phyloP scores from a whole-genome alignment of 2,888 invertebrate species.

The Diachrysia chrysitis region DNA sequence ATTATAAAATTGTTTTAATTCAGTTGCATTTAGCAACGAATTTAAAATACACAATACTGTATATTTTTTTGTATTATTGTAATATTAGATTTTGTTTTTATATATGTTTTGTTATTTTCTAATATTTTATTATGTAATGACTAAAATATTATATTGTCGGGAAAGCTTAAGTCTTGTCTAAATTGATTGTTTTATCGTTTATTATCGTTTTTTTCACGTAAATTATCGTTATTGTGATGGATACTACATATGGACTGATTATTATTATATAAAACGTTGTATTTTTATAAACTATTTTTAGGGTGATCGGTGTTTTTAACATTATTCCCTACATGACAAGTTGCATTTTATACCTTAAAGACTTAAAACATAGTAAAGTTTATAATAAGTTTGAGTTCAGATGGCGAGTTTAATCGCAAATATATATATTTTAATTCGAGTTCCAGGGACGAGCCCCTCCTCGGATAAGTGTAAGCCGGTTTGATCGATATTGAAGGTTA shows the following conservation, averaged over 20 bases:
- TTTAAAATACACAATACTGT: background rate
- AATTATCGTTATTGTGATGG: constrained; percentile 38
- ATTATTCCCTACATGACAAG: constrained; percentile 33
- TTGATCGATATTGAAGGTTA: background rate
- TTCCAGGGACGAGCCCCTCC: no score
- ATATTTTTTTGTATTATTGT: background rate
- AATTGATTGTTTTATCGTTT: background rate
- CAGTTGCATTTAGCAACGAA: background rate
- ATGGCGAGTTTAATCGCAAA: constrained; percentile 5
- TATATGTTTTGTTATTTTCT: background rate
- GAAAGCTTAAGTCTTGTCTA: background rate
- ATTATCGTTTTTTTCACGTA: background rate
- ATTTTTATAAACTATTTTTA: constrained; percentile 34
- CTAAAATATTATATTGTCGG: no score
- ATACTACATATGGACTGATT: constrained; percentile 29
- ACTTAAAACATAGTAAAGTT: constrained; percentile 38
- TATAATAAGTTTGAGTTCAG: constrained; percentile 20
- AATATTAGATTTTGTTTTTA: background rate
- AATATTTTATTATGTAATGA: background rate
- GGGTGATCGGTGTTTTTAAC: constrained; percentile 31
- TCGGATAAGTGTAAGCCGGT: no score
- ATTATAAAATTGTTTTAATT: background rate
- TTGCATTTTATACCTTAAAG: constrained; percentile 36
- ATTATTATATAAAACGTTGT: constrained; percentile 28
- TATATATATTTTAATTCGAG: no score